Evolutionary conservation across 2,888 invertebrate species (phyloP), one percentile per base, ranked within the genome.

Genomic region (Parnassius apollo): DNA sequence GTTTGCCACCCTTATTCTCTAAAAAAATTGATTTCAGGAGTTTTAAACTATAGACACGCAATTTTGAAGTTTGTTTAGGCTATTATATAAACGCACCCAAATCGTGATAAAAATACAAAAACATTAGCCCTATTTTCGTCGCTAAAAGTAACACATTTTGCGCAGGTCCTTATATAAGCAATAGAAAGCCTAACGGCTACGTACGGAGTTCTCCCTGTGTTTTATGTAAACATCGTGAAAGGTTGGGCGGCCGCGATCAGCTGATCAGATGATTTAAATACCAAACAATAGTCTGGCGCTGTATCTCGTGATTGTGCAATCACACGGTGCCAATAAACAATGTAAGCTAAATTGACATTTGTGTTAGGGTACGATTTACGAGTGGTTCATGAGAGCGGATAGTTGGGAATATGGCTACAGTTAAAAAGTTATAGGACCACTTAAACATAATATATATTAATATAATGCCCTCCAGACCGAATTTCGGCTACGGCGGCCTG

Each of bases 201-300:
- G 55, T 63, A 59, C 59, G 42, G 22, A 13, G 13, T 35, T 45
- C 58, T 63, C 63, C 50, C 42, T 42, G 57, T 60, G 64, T 64
- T 64, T 64, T 64, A 64, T 64, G 69, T 68, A 71, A 74, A 75
- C 82, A 83, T 90, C 91, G 90, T 91, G 90, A 91, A 86, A 91
- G 90, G 90, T 90, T 86, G 83, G 74, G 77, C 80, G 80, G 79
- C 77, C 78, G 80, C 80, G 83, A 89, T 88, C 88, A 83, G 81
- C 78, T 82, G 84, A 88, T 88, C 83, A 74, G 75, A 78, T 82
- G 83, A 84, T 82, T 84, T 88, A 88, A 89, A 89, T 88, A 87
- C 85, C 86, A 85, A 76, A 86, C 84, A 86, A 86, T 81, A 75
- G 78, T 75, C 66, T 72, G 69, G 70, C 77, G 78, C 75, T 80